Conservation (phyloP, 2,113 vertebrate species). For the Corythoichthys haematopterus region DNA sequence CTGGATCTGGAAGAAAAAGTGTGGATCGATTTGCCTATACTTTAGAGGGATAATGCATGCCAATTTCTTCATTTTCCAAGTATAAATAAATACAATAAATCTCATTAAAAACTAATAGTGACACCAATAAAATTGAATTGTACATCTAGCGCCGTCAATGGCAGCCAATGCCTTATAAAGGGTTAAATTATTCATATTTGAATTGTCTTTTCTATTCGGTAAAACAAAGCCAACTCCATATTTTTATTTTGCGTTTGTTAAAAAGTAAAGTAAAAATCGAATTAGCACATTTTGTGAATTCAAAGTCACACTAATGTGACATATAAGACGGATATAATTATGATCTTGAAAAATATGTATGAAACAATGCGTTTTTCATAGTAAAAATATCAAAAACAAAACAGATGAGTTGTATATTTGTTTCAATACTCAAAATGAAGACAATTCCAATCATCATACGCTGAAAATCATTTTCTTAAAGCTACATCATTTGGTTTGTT, state of each 20-base stretch:
- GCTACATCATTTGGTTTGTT: background rate
- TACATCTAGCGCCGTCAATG: no score
- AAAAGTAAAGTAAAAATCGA: background rate
- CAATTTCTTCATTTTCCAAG: background rate
- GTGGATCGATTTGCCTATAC: no score
- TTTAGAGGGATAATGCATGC: background rate
- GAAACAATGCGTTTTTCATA: no score
- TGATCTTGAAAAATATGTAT: no score
- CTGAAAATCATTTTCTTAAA: background rate
- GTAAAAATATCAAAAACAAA: no score
- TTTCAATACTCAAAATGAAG: background rate
- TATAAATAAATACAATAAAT: background rate
- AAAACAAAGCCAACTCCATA: background rate
- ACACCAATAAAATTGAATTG: background rate
- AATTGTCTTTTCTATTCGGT: background rate
- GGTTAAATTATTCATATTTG: no score
- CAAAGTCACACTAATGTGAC: no score
- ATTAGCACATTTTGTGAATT: no score
- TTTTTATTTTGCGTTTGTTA: background rate
- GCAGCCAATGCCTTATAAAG: no score
- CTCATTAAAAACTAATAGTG: background rate
- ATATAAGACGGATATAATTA: no score
- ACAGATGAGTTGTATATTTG: no score
- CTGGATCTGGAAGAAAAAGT: no score
- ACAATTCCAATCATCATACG: background rate